phyloP scores from a whole-genome alignment of 2,888 invertebrate genomes.

The Pycnomerus fuliginosus region DNA sequence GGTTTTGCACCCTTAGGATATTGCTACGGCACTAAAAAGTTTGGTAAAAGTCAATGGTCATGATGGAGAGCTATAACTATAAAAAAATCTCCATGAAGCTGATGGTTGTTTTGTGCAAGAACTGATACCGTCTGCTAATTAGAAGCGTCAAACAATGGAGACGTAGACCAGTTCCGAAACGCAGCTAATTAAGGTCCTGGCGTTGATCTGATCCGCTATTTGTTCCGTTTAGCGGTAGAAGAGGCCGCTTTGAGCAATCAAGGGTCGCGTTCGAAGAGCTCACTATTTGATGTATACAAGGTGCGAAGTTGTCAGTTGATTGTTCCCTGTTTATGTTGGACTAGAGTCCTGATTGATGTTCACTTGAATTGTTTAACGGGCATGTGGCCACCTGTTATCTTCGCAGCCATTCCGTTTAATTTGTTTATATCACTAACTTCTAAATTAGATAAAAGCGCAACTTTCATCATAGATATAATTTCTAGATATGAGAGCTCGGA shows the following conservation, averaged over 20 bases:
- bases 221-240: conserved; percentile 17
- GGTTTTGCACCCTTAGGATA: too few relatives aligned
- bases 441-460: conserved; percentile 50
- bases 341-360: conserved; percentile 44
- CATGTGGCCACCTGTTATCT: conserved; percentile 39
- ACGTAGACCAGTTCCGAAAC: conserved; percentile 13
- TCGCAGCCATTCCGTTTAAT: too few relatives aligned
- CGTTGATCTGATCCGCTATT: conserved; percentile 19
- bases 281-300: conserved; percentile 41
- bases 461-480: conserved; percentile 48
- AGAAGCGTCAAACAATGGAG: conserved; percentile 9
- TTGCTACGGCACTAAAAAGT: too few relatives aligned
- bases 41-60: too few relatives aligned
- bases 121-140: too few relatives aligned
- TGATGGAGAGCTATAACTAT: too few relatives aligned
- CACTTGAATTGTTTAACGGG: conserved; percentile 47
- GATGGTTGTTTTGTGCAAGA: too few relatives aligned
- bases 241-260: conserved; percentile 42
- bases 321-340: conserved; percentile 47
- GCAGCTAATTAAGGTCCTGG: conserved; percentile 12
- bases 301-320: conserved; percentile 42
- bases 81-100: too few relatives aligned
- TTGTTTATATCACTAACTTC: conserved; percentile 45
- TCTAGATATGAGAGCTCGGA: conserved; percentile 31
- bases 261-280: conserved; percentile 28